Conservation (phyloP, 2,797 vertebrate species). For the Hafferia zeledoni region DNA sequence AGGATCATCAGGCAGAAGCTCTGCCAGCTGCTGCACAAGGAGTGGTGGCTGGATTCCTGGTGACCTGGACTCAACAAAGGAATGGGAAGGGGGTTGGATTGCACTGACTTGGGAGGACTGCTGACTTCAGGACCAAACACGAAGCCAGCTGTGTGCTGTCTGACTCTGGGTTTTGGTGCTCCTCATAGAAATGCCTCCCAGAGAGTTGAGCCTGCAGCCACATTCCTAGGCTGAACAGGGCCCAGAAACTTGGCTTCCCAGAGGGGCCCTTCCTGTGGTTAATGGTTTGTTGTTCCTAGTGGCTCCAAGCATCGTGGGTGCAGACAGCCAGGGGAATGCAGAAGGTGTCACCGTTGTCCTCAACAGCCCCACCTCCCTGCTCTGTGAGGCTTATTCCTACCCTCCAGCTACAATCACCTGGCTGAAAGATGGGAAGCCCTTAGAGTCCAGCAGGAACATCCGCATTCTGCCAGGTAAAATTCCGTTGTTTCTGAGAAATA, state of each 20-base stretch:
- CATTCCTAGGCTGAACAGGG: background rate
- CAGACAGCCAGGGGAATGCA: conserved; percentile 76
- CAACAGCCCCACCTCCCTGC: conserved; percentile 90
- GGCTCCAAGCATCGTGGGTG: conserved; percentile 88
- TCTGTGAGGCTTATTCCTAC: conserved; percentile 93
- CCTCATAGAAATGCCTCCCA: background rate
- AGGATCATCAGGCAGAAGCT: background rate
- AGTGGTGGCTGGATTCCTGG: background rate
- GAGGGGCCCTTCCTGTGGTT: background rate
- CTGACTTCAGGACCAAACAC: background rate
- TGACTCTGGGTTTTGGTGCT: background rate
- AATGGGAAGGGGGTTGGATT: background rate
- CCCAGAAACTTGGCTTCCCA: background rate
- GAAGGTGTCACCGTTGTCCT: conserved; percentile 91
- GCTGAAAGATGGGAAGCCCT: conserved; percentile 88
- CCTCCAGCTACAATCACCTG: conserved; percentile 92
- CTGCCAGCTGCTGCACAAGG: background rate
- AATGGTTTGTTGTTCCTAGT: conserved; percentile 77
- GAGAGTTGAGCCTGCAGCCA: background rate
- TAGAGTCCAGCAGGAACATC: conserved; percentile 87
- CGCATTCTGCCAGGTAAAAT: conserved; percentile 90
- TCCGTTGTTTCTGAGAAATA: background rate
- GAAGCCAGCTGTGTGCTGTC: background rate
- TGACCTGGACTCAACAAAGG: background rate
- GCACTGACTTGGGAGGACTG: background rate